Evolutionary conservation across 2,888 invertebrate species (phyloP), one percentile per base, ranked within the genome.

Genomic region (Microctonus brassicae): DNA sequence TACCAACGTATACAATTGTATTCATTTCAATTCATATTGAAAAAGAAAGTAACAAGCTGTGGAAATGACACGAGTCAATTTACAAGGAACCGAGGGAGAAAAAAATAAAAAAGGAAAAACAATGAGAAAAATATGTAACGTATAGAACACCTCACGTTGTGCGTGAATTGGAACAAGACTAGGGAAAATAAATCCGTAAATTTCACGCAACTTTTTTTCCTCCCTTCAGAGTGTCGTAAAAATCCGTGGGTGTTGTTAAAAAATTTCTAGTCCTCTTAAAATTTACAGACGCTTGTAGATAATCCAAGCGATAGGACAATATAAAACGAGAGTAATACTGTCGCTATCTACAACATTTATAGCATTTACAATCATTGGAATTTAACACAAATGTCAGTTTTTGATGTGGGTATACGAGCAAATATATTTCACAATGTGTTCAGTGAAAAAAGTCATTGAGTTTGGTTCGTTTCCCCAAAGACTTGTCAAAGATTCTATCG

Each of bases 191-290:
- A 58, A 58, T 33, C 20, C 22, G n/a, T 20, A 53, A 53, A 53
- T 9, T 53, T 53, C 33, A 29, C 26, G 26, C 63, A 52, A 64
- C 47, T 64, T 52, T 47, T 20, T 24, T 42, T 20, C n/a, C 10
- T 52, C 24, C 20, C 9, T 29, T n/a, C 26, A 13, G 52, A 13
- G 52, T n/a, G 33, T 33, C 20, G 57, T 17, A 47, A 20, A 20
- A 47, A 47, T 47, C 57, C 26, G 29, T 22, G 29, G 42, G 63
- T 17, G 26, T 24, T 26, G 42, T 42, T 64, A 52, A 52, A 64
- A 64, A 52, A 42, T 33, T 64, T 33, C 33, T 29, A 64, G 39
- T 4, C 39, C 24, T 42, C 42, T 39, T 29, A 13, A 52, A 52
- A 64, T 64, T 64, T 33, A 42, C 63, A 10, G n/a, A 42, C 24